These are phyloP conservation scores for Notolabrus celidotus DNA, from an alignment of 2,797 vertebrate species.

Conservation along the genomic window DNA sequence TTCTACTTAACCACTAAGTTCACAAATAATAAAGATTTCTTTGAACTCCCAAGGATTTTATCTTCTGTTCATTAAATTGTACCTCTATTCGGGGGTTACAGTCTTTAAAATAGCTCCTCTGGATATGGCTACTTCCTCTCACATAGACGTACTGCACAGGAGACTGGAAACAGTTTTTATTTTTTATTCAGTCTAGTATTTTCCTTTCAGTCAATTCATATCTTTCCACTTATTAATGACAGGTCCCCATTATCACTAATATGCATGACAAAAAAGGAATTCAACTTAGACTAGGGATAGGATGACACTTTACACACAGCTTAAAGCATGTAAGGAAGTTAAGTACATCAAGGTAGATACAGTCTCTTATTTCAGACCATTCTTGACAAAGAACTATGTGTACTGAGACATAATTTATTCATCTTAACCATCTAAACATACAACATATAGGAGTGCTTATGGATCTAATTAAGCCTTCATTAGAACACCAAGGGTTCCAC, in stretches of 20 bases:
- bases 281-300: constrained; percentile 74
- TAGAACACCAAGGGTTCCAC: constrained; percentile 84
- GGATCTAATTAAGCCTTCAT: constrained; percentile 78
- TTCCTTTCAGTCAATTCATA: constrained; percentile 79
- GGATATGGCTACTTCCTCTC: not conserved
- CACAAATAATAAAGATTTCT: constrained; percentile 30
- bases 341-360: constrained; percentile 83
- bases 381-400: constrained; percentile 77
- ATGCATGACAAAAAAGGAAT: constrained; percentile 82
- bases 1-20: not conserved
- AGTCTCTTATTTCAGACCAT: constrained; percentile 75
- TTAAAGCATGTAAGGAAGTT: constrained; percentile 79
- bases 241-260: constrained; percentile 75
- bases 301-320: constrained; percentile 80
- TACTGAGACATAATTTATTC: constrained; percentile 74
- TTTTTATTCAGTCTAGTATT: constrained; percentile 81
- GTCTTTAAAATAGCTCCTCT: too few relatives aligned
- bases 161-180: constrained; percentile 64
- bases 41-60: not conserved
- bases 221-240: constrained; percentile 74
- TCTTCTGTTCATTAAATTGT: not conserved
- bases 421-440: constrained; percentile 79
- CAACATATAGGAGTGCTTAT: constrained; percentile 81
- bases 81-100: too few relatives aligned
- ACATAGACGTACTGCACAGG: constrained; percentile 28